Percentiles rank a stretch among this genome's conserved stretches.
Conservation (phyloP, 2,113 vertebrate species). For the Phasianus colchicus region DNA sequence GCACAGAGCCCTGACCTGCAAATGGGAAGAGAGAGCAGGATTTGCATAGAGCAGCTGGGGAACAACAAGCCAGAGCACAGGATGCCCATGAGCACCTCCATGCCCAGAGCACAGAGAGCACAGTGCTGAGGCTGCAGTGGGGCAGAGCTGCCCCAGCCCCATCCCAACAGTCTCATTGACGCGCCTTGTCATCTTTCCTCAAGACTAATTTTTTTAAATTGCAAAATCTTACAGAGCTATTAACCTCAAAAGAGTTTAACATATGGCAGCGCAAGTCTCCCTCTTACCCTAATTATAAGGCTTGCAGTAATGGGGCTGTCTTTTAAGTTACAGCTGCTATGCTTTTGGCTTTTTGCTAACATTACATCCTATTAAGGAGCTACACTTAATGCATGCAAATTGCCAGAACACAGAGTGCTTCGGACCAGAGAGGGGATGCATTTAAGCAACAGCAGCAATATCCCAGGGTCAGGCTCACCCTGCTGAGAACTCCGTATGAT, state of each 20-base stretch:
- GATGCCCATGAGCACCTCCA: accelerated
- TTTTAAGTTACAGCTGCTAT: constrained; percentile 82
- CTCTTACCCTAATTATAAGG: constrained; percentile 84
- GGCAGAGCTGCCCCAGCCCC: neutral
- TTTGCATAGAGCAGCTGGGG: too few relatives aligned
- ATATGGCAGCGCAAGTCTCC: constrained; percentile 81
- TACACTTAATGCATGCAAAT: constrained; percentile 81
- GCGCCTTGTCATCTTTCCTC: constrained; percentile 73
- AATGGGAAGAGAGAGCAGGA: neutral
- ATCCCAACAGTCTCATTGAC: neutral
- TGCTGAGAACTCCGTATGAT: constrained; percentile 70
- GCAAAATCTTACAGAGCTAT: constrained; percentile 83
- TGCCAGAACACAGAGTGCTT: constrained; percentile 57
- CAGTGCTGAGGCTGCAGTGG: neutral
- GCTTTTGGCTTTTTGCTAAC: constrained; percentile 79
- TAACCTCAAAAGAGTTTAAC: constrained; percentile 84
- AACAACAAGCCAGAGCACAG: neutral
- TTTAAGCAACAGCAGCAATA: constrained; percentile 56
- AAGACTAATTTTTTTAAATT: constrained; percentile 80
- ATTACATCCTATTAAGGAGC: constrained; percentile 82
- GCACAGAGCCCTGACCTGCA: neutral
- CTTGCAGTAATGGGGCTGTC: constrained; percentile 82
- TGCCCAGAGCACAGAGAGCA: accelerated
- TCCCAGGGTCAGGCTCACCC: constrained; percentile 76
- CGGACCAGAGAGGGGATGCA: constrained; percentile 67